Evolutionary conservation across 2,797 vertebrate species (phyloP), one percentile per base, ranked within the genome.

Genomic region (Gadopsis bispinosus): DNA sequence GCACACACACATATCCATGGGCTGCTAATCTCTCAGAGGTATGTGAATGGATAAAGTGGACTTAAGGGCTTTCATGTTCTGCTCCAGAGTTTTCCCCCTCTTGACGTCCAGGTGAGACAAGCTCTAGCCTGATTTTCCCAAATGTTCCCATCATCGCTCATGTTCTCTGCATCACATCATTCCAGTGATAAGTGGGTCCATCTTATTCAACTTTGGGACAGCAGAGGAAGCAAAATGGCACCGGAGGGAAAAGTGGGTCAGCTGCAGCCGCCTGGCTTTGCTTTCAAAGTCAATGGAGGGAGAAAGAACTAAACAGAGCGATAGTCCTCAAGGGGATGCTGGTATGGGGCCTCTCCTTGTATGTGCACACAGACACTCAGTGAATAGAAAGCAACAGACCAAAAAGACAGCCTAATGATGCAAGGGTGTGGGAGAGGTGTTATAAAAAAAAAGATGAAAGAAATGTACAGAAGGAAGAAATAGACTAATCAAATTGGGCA

Each of bases 161-260:
- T 9, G 31, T 61, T 56, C 59, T 48, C 56, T 0, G 4, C 63
- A 39, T 58, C 19, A 6, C 56, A 53, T 80, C 71, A 69, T 77
- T 79, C 63, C 70, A 79, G 78, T 9, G 37, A 39, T 39, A 10
- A 39, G 37, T 39, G 37, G 75, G 78, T 85, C 87, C 79, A 81
- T 81, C 81, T 86, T 81, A 84, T 87, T 87, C 76, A 73, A 90
- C 86, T 88, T 74, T 75, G 69, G 86, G 81, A 91, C 33, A 78
- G 76, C 73, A 48, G 79, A 45, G 37, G 60, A 86, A 76, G 71
- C 73, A 88, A 93, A 92, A 91, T 87, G 90, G 88, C 81, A 90
- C 81, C 73, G 7, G 70, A 48, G 79, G 83, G 64, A 81, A 86
- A 93, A 94, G 82, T 93, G 92, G 88, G 92, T 93, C 92, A 92